phyloP scores from a whole-genome alignment of 2,888 invertebrate genomes.

The Gandaritis pyraliata region DNA sequence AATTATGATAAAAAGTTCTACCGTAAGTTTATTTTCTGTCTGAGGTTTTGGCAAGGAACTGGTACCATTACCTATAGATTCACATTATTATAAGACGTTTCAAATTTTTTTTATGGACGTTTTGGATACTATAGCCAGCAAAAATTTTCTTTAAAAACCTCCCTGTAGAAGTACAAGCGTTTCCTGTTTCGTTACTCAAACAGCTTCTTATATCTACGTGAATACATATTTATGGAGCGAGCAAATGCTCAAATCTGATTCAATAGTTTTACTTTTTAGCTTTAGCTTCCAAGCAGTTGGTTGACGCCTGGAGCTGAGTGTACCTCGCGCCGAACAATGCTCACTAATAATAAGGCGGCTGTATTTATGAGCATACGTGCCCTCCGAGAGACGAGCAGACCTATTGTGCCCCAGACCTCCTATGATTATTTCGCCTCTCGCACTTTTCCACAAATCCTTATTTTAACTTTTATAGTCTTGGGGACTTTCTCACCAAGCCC shows the following conservation, averaged over 20 bases:
- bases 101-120: too few species aligned
- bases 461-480: constrained; percentile 68
- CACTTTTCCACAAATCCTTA: constrained; percentile 76
- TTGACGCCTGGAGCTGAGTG: constrained; percentile 50
- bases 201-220: background rate
- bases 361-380: constrained; percentile 84
- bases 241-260: constrained; percentile 14
- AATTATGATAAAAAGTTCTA: too few species aligned
- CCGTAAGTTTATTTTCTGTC: too few species aligned
- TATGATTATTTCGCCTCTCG: constrained; percentile 79
- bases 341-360: constrained; percentile 81
- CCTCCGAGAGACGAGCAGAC: constrained; percentile 74
- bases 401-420: constrained; percentile 82
- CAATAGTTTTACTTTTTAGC: constrained; percentile 19
- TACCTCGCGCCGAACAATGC: constrained; percentile 79
- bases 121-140: too few species aligned
- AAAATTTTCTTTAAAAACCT: too few species aligned
- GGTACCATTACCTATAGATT: too few species aligned
- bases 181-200: background rate
- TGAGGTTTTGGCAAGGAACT: too few species aligned
- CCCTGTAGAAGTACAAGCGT: too few species aligned
- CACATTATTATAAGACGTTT: too few species aligned
- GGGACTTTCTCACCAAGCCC: constrained; percentile 11
- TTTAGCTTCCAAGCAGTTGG: constrained; percentile 12
- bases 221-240: constrained; percentile 5